Conservation (phyloP, 2,888 invertebrate species). For the Tetropium fuscum region DNA sequence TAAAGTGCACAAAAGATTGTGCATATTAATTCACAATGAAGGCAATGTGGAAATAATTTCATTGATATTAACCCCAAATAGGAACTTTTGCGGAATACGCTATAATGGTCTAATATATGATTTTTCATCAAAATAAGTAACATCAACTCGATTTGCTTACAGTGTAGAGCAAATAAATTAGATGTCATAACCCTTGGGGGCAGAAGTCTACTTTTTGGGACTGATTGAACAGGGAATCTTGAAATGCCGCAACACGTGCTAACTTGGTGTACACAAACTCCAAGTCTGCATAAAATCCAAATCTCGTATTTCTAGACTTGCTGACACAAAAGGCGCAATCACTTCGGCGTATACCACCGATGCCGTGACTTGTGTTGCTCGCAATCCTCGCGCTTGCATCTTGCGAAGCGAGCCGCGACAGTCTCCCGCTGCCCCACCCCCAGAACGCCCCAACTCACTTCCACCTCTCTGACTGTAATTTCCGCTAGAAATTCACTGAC, state of each 20-base stretch:
- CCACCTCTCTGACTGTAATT: slow-evolving; percentile 39
- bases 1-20: no score
- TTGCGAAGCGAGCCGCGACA: slow-evolving; percentile 10
- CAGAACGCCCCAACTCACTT: slow-evolving; percentile 20
- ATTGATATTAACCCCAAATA: no score
- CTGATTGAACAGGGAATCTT: slow-evolving; percentile 15
- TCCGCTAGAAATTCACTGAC: slow-evolving; percentile 33
- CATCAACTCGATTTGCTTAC: slow-evolving; percentile 1
- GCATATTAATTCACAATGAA: no score
- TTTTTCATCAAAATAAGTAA: no score
- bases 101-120: no score
- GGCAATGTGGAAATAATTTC: no score
- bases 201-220: slow-evolving; percentile 11
- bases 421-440: not conserved
- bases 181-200: slow-evolving; percentile 3
- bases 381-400: slow-evolving; percentile 43
- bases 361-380: slow-evolving; percentile 29
- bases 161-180: slow-evolving; percentile 9
- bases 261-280: slow-evolving; percentile 41
- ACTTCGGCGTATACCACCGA: slow-evolving; percentile 41
- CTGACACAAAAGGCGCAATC: slow-evolving; percentile 48
- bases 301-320: slow-evolving; percentile 33
- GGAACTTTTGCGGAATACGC: no score
- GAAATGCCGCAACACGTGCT: slow-evolving; percentile 33
- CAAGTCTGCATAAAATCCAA: slow-evolving; percentile 36